Percentiles rank a stretch among this genome's conserved stretches.
Conservation (phyloP, 2,113 vertebrate genomes). For the Pyxicephalus adspersus region DNA sequence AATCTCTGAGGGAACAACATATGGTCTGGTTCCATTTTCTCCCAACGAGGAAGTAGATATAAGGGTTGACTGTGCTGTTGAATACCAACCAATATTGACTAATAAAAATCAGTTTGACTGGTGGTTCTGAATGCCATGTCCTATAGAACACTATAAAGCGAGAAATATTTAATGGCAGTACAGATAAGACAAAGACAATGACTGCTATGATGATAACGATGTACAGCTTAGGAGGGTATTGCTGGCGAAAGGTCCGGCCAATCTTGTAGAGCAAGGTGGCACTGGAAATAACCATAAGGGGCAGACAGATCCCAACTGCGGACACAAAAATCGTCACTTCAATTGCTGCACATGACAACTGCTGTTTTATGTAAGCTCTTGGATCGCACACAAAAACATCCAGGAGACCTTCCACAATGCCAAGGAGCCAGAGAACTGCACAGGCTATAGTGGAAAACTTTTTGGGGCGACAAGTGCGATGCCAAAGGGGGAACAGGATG, state of each 20-base stretch:
- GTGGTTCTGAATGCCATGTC: not conserved
- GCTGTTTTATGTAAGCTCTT: not conserved
- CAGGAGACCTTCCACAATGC: conserved; percentile 51
- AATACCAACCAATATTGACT: conserved; percentile 52
- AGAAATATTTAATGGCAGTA: conserved; percentile 15
- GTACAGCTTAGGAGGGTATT: not conserved
- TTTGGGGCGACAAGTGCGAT: conserved; percentile 57
- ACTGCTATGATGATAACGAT: conserved; percentile 44
- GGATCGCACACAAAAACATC: conserved; percentile 61
- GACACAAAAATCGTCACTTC: conserved; percentile 52
- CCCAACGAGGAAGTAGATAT: conserved; percentile 53
- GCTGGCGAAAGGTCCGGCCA: conserved; percentile 13
- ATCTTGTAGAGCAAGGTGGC: conserved; percentile 54
- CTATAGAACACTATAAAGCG: conserved; percentile 50
- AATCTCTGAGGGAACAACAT: accelerated
- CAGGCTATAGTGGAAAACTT: conserved; percentile 51
- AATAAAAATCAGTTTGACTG: not conserved
- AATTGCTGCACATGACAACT: not conserved
- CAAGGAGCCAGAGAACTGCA: conserved; percentile 64
- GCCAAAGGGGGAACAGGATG: conserved; percentile 59
- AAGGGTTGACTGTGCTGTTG: conserved; percentile 51
- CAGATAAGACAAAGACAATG: conserved; percentile 55
- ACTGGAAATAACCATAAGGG: conserved; percentile 40
- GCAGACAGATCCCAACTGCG: conserved; percentile 55
- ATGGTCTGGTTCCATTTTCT: not conserved